phyloP scores from a whole-genome alignment of 2,888 invertebrate species.

The Ochropleura plecta region DNA sequence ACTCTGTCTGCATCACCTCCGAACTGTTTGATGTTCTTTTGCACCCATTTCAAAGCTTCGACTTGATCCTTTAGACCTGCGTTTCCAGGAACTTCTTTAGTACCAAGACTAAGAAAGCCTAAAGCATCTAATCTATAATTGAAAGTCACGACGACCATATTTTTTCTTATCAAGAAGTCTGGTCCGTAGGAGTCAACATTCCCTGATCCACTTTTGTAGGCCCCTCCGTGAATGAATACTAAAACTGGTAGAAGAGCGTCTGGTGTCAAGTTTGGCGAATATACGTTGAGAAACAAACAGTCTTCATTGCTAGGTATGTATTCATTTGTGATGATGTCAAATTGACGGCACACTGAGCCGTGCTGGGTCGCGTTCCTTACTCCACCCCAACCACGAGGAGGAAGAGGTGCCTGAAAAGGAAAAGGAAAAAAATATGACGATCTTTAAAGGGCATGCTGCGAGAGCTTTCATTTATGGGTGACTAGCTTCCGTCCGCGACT shows the following conservation, averaged over 20 bases:
- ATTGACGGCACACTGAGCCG: conserved; percentile 33
- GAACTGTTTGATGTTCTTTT: conserved; percentile 36
- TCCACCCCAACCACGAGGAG: conserved; percentile 22
- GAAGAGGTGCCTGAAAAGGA: conserved; percentile 31
- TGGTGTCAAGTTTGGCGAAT: conserved; percentile 29
- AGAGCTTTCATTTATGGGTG: too few species aligned
- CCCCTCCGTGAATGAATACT: conserved; percentile 35
- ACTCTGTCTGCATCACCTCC: conserved; percentile 35
- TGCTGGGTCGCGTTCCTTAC: conserved; percentile 30
- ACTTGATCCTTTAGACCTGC: conserved; percentile 49
- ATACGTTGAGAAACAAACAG: conserved; percentile 46
- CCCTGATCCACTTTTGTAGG: conserved; percentile 29
- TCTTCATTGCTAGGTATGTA: conserved; percentile 36
- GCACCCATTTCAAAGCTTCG: conserved; percentile 30
- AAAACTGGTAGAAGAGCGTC: conserved; percentile 20
- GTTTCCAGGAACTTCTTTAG: conserved; percentile 35
- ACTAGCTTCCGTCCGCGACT: too few species aligned
- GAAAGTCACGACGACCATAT: conserved; percentile 28
- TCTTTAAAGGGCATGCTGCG: neutral
- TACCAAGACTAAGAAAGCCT: conserved; percentile 36
- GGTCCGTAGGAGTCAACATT: conserved; percentile 29
- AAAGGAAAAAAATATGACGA: neutral
- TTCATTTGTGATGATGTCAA: neutral
- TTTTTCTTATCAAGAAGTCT: conserved; percentile 29
- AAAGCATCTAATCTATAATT: conserved; percentile 46